Percentiles rank a stretch among this genome's conserved stretches.
phyloP scores from a whole-genome alignment of 64 coral and sea anemone species.

The Pocillopora damicornis region DNA sequence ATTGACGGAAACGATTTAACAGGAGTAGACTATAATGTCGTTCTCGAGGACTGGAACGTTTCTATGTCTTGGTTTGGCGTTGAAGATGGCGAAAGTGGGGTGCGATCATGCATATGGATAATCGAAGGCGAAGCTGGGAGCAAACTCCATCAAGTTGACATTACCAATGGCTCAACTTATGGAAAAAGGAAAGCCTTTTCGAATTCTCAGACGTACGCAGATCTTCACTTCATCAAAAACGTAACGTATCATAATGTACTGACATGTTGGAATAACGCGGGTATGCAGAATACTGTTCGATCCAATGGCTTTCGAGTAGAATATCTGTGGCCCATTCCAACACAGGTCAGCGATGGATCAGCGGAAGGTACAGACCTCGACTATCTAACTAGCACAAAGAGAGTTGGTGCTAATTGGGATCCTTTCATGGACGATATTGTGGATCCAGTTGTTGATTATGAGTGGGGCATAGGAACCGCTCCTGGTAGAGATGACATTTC shows the following conservation, averaged over 20 bases:
- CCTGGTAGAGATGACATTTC: conserved; percentile 26
- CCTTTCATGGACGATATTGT: conserved; percentile 17
- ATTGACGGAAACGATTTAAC: conserved; percentile 48
- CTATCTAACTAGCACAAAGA: conserved; percentile 58
- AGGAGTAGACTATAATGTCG: conserved; percentile 51
- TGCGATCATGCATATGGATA: conserved; percentile 60
- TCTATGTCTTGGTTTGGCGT: conserved; percentile 70
- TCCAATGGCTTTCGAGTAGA: conserved; percentile 83
- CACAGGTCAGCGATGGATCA: conserved; percentile 48
- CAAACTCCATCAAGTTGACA: conserved; percentile 14
- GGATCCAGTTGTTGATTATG: conserved; percentile 58
- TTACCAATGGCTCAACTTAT: not conserved
- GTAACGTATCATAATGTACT: conserved; percentile 45
- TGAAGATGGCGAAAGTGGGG: conserved; percentile 70
- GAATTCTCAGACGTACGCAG: conserved; percentile 24
- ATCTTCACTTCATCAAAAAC: conserved; percentile 10
- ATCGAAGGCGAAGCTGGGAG: conserved; percentile 23
- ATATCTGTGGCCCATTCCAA: conserved; percentile 65
- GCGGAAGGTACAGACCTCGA: conserved; percentile 6
- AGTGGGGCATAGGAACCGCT: conserved; percentile 57
- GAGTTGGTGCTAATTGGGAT: conserved; percentile 77
- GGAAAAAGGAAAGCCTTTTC: conserved; percentile 47
- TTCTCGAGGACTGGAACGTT: conserved; percentile 64
- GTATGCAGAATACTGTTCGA: conserved; percentile 6
- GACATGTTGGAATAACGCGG: conserved; percentile 70